Conservation (phyloP, 2,888 invertebrate species). For the Galeruca laticollis region DNA sequence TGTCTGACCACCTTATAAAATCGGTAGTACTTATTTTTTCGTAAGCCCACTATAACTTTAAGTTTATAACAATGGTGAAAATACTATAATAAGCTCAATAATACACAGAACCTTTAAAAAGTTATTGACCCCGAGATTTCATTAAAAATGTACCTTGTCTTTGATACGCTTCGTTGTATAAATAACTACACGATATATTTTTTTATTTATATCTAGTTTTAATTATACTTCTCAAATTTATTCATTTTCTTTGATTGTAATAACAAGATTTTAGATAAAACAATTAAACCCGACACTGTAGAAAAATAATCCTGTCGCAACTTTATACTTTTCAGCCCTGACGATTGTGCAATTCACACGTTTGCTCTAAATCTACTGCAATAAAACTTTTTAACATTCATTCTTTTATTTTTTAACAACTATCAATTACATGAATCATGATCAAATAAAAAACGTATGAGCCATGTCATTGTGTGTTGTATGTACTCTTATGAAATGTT, state of each 20-base stretch:
- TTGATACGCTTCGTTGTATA: not conserved
- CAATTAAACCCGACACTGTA: not conserved
- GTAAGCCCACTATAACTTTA: no score
- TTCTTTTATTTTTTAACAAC: not conserved
- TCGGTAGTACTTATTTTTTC: no score
- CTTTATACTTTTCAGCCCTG: not conserved
- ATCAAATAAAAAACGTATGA: constrained; percentile 10
- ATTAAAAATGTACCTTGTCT: not conserved
- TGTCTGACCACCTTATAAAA: no score
- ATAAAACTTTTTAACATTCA: constrained; percentile 8
- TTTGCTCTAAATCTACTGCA: constrained; percentile 3
- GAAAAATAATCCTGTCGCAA: not conserved
- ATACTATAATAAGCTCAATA: not conserved
- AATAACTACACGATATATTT: not conserved
- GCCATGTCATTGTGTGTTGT: not conserved
- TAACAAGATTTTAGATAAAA: no score
- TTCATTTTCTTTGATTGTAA: not conserved
- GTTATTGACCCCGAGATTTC: not conserved
- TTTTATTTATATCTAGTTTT: not conserved
- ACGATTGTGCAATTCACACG: not conserved
- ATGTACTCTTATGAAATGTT: constrained; percentile 16
- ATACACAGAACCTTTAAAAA: not conserved
- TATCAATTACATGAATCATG: constrained; percentile 9
- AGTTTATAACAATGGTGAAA: not conserved
- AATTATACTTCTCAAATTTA: not conserved